phyloP scores from a whole-genome alignment of 2,797 vertebrate species.

The Bryconaethiops microstoma region DNA sequence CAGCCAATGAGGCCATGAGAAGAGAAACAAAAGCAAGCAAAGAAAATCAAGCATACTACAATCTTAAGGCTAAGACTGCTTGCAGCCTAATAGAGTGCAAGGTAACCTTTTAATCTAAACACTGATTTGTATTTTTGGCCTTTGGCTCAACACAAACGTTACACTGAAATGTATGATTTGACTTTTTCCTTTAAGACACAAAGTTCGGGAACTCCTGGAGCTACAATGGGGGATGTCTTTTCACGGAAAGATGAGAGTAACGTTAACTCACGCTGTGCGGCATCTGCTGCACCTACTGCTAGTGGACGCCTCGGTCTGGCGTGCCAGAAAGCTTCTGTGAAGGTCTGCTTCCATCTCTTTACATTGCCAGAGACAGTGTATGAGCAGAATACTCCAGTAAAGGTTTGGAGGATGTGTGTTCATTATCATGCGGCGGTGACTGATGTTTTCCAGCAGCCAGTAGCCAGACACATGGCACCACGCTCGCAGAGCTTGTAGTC shows the following conservation, averaged over 20 bases:
- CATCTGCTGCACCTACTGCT: slow-evolving; percentile 19
- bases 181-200: background rate
- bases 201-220: background rate
- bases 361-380: background rate
- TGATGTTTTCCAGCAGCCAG: slow-evolving; percentile 10
- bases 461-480: slow-evolving; percentile 16
- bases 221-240: background rate
- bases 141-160: background rate
- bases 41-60: too few relatives aligned
- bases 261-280: background rate
- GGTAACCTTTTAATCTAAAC: too few relatives aligned
- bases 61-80: background rate
- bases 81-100: background rate
- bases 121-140: too few relatives aligned
- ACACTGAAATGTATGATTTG: background rate
- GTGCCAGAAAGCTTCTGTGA: background rate
- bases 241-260: slow-evolving; percentile 9
- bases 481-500: background rate
- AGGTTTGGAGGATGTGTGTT: slow-evolving; percentile 11
- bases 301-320: background rate
- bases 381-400: slow-evolving; percentile 15
- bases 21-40: background rate
- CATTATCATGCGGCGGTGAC: slow-evolving; percentile 12
- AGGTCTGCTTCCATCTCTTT: background rate
- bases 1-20: background rate